phyloP scores from a whole-genome alignment of 2,113 vertebrate genomes.

The Hippocampus zosterae region DNA sequence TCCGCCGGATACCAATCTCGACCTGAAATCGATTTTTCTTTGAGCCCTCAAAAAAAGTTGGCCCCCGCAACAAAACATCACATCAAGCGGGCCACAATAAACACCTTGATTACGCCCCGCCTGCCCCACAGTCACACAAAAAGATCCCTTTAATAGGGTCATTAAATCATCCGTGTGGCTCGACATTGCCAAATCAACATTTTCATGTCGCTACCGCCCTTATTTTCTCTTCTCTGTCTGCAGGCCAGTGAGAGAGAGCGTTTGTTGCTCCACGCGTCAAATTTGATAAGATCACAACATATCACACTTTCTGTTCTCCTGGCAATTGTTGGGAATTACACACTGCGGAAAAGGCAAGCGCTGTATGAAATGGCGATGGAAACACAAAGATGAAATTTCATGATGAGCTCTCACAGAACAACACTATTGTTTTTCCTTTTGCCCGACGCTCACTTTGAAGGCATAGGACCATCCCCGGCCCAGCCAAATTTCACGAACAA shows the following conservation, averaged over 20 bases:
- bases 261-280: neutral
- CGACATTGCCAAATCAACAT: neutral
- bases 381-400: neutral
- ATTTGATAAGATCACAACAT: neutral
- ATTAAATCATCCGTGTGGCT: neutral
- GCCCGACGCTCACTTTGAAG: neutral
- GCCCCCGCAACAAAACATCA: constrained; percentile 27
- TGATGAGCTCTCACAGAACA: neutral
- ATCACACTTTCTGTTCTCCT: neutral
- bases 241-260: neutral
- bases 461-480: neutral
- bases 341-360: neutral
- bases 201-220: neutral
- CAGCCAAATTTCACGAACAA: neutral
- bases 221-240: neutral
- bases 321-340: neutral
- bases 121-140: neutral
- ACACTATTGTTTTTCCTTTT: neutral
- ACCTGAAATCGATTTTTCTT: constrained; percentile 31
- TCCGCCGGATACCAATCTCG: constrained; percentile 16
- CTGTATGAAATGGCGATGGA: neutral
- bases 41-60: constrained; percentile 35
- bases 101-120: constrained; percentile 27
- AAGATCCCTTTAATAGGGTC: neutral
- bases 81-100: constrained; percentile 33